Evolutionary conservation across 2,888 invertebrate species (phyloP), one percentile per base, ranked within the genome.

Genomic region (Eulithis testata): DNA sequence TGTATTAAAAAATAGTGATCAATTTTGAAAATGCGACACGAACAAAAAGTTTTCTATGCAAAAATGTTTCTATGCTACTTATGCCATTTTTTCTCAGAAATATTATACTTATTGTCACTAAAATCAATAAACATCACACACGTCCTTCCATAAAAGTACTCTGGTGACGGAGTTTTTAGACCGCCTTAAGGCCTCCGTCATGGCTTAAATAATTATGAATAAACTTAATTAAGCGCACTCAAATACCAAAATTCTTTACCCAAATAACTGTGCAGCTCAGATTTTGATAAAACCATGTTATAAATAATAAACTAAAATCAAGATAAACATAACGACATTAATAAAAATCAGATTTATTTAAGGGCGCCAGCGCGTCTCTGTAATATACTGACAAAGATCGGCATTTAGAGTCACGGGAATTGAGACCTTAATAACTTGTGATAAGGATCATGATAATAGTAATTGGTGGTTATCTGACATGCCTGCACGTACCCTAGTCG

Each of bases 251-350:
- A 66, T 66, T 63, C 66, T 59, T 55, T 62, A 55, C 51, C 27
- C 53, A 50, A 44, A 62, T 62, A 62, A 66, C 66, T 36, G 66
- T 66, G 51, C 6, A 60, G 50, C 40, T 6, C 49, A 73, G 73
- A 76, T 76, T 63, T 40, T 68, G 59, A 74, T 74, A 76, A 72
- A 70, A 70, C 59, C 65, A 69, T 74, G 85, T 82, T 85, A 89
- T 93, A 93, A 93, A 93, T 92, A 93, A 93, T 93, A 92, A 86
- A 85, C 79, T 12, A 12, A 63, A 60, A 91, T 92, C 90, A 85
- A 90, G 92, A 91, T 91, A 85, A 84, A 70, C 75, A 81, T 83
- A 84, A 87, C 87, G 85, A 87, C 92, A 90, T 91, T 89, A 91
- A 92, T 92, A 92, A 91, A 91, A 88, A 86, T 79, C 78, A 82